Evolutionary conservation across 2,888 invertebrate species (phyloP), one percentile per base, ranked within the genome.

Genomic region (Pollenia amentaria): DNA sequence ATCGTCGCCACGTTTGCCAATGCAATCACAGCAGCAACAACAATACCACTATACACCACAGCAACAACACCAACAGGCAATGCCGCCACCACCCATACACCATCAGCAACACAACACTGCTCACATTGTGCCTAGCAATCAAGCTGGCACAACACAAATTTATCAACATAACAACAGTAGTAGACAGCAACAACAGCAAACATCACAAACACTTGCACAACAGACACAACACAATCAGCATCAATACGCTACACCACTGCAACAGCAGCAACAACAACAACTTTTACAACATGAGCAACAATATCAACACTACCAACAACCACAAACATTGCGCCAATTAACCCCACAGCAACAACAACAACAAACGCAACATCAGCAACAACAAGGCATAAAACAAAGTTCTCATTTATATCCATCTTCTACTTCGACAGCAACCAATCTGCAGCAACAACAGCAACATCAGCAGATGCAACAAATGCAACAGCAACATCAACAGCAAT

Each of bases 21-120:
- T 87, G 10, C 87, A 78, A 51, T 89, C 89, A 18, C 89, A 88
- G 7, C 90, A 89, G 88, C 89, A 90, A 84, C 89, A 90, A 79
- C 90, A 91, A 79, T 83, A 86, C 51, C 67, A 79, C 60, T 86
- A 86, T 62, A 72, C 90, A 89, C 87, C 92, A 90, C 88, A 90
- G 89, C 90, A 90, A 88, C 90, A 90, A 86, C 88, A 89, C 85
- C 90, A 90, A 89, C 90, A 90, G 91, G 94, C 92, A 82, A 92
- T 93, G 89, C 92, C 92, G 89, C 91, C 91, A 88, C 91, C 92
- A 90, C 90, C 91, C 85, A 91, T 92, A 90, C 92, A 92, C 90
- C 92, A 93, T 88, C 94, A 94, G 84, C 94, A 93, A 89, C 94
- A 94, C 88, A 94, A 94, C 78, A 89, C 93, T 90, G 91, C 92